Evolutionary conservation across 2,888 invertebrate genomes (phyloP).

Genomic region (Patella ulyssiponensis): DNA sequence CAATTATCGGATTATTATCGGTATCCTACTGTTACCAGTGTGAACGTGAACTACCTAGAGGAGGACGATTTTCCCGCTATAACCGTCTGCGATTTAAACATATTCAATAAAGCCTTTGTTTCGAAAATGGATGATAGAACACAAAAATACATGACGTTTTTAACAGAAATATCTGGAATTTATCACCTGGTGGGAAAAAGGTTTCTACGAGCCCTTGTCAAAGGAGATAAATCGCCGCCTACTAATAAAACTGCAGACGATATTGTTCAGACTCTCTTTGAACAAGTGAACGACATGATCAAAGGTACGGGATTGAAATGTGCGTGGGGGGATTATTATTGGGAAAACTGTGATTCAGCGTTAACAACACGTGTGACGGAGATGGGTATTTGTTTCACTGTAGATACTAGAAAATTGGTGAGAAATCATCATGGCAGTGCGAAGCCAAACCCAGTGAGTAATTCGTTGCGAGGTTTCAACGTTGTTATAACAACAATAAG

Average conservation of each 20-base stretch:
- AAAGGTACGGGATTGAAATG: conserved; percentile 27
- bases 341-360: conserved; percentile 35
- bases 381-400: conserved; percentile 40
- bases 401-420: conserved; percentile 32
- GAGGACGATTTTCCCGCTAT: conserved; percentile 43
- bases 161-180: conserved; percentile 40
- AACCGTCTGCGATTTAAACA: conserved; percentile 44
- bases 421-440: conserved; percentile 11
- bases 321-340: conserved; percentile 42
- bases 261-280: conserved; percentile 22
- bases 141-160: conserved; percentile 33
- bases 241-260: conserved; percentile 24
- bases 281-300: conserved; percentile 17
- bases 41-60: conserved; percentile 38
- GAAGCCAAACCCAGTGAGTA: conserved; percentile 29
- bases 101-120: conserved; percentile 29
- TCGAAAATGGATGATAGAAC: conserved; percentile 22
- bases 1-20: conserved; percentile 42
- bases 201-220: conserved; percentile 22
- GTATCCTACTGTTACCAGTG: conserved; percentile 46
- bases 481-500: conserved; percentile 27
- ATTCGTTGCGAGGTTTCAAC: conserved; percentile 39
- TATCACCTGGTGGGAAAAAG: conserved; percentile 32
- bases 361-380: conserved; percentile 29
- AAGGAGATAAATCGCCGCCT: conserved; percentile 12